Evolutionary conservation across 1,140 invertebrate species (phyloP).

Genomic region (Lepidurus couesii): DNA sequence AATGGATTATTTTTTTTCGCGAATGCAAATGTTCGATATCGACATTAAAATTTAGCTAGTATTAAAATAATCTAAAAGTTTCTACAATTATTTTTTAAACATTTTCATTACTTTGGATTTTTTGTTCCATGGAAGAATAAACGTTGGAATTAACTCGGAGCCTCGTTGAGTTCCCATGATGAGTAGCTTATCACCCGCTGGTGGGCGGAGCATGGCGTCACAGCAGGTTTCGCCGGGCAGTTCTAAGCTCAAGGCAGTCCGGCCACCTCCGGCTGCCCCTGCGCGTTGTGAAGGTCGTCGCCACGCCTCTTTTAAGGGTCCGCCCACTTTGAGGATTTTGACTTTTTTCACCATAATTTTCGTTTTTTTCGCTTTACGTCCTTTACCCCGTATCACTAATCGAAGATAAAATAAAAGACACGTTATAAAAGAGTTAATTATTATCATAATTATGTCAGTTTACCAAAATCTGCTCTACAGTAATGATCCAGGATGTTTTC

Average conservation of each 20-base stretch:
- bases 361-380: conserved; percentile 41
- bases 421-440: conserved; percentile 18
- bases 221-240: conserved; percentile 42
- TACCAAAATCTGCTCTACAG: conserved; percentile 57
- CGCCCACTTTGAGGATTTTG: conserved; percentile 43
- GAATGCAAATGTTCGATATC: not conserved
- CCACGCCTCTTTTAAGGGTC: conserved; percentile 41
- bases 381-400: conserved; percentile 47
- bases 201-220: conserved; percentile 37
- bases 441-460: conserved; percentile 39
- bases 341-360: conserved; percentile 45
- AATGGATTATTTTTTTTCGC: not conserved
- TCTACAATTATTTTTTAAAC: not conserved
- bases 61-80: too few species aligned
- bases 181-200: conserved; percentile 42
- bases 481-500: conserved; percentile 61
- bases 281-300: conserved; percentile 40
- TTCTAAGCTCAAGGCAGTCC: conserved; percentile 33
- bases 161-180: conserved; percentile 49
- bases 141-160: conserved; percentile 46
- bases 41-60: too few species aligned
- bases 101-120: conserved; percentile 42
- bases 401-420: conserved; percentile 27
- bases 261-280: conserved; percentile 44
- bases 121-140: conserved; percentile 48